phyloP scores from a whole-genome alignment of 2,113 vertebrate genomes.

The Elgaria multicarinata region DNA sequence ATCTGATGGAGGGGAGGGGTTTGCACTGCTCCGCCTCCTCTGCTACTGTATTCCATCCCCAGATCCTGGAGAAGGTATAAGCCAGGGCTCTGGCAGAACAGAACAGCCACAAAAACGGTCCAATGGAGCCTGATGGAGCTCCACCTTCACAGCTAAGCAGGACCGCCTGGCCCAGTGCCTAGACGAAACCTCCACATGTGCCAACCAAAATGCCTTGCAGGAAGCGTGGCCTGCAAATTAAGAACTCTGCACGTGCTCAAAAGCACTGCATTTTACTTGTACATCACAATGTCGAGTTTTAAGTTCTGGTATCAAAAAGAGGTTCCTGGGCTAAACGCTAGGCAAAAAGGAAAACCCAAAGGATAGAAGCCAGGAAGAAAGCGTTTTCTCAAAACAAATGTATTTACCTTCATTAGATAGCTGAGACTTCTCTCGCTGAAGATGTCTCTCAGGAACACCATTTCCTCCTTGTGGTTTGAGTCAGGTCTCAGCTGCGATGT shows the following conservation, averaged over 20 bases:
- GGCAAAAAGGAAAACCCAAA: background rate
- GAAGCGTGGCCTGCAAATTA: background rate
- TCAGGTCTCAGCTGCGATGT: conserved; percentile 93
- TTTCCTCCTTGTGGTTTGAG: conserved; percentile 91
- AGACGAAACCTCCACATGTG: background rate
- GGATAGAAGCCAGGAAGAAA: background rate
- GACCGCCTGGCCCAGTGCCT: background rate
- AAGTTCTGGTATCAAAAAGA: background rate
- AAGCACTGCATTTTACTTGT: background rate
- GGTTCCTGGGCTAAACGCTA: background rate
- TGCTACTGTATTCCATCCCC: background rate
- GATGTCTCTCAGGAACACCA: conserved; percentile 90
- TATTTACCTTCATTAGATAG: conserved; percentile 91
- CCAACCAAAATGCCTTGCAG: background rate
- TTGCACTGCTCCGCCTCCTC: background rate
- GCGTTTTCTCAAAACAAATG: fast-evolving
- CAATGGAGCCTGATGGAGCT: background rate
- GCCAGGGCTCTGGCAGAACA: background rate
- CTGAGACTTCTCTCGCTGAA: conserved; percentile 92
- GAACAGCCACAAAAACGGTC: background rate
- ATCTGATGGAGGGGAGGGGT: background rate
- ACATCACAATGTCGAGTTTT: background rate
- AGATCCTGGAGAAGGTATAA: background rate
- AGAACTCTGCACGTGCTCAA: background rate
- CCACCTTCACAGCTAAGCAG: background rate